Conservation (phyloP, 2,113 vertebrate species). For the Apodemus speciosus region DNA sequence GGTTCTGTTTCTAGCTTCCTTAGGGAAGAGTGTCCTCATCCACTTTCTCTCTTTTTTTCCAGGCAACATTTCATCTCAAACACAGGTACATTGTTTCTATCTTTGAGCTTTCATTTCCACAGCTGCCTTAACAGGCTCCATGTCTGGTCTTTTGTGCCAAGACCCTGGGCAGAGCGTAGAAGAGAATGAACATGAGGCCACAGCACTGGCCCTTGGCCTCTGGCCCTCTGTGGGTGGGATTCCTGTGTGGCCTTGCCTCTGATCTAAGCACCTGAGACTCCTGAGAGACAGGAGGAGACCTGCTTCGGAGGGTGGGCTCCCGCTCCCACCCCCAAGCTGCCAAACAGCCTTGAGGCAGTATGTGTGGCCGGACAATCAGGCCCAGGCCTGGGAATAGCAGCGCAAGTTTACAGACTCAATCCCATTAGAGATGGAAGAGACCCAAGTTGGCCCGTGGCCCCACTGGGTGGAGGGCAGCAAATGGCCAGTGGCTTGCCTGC, state of each 20-base stretch:
- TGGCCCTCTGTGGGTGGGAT: slow-evolving; percentile 32
- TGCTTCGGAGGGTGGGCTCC: not conserved
- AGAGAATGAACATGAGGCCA: not conserved
- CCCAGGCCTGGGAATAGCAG: slow-evolving; percentile 35
- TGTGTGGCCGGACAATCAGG: not conserved
- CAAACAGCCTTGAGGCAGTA: not conserved
- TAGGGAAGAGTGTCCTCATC: not conserved
- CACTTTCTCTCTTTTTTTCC: not conserved
- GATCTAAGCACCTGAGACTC: slow-evolving; percentile 14
- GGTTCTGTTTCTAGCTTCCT: not conserved
- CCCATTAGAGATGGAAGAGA: slow-evolving; percentile 62
- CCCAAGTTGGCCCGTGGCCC: slow-evolving; percentile 43
- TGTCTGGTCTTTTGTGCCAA: not conserved
- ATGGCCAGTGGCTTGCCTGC: slow-evolving; percentile 33
- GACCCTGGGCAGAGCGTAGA: not conserved
- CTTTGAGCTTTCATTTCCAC: slow-evolving; percentile 10
- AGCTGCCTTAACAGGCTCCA: not conserved
- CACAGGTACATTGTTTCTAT: not conserved
- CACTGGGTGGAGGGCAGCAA: slow-evolving; percentile 5
- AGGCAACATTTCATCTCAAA: not conserved
- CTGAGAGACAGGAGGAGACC: not conserved
- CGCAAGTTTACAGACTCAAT: not conserved
- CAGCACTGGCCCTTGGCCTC: not conserved
- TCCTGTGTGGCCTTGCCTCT: slow-evolving; percentile 31
- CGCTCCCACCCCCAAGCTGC: not conserved